Conservation (phyloP, 2,888 invertebrate genomes). For the Acanthosepion pharaonis region DNA sequence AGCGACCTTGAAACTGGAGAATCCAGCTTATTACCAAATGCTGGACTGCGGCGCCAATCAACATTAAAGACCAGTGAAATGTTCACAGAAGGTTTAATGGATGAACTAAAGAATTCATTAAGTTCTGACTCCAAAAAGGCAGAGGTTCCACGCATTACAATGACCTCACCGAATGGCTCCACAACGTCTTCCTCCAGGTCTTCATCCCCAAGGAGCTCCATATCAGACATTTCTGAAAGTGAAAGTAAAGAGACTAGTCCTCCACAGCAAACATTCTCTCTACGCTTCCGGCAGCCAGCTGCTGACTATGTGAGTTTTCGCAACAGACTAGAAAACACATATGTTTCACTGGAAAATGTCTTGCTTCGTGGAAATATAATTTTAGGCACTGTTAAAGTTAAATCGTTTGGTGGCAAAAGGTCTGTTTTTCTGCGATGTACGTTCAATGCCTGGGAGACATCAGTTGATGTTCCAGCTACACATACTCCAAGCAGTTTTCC, state of each 20-base stretch:
- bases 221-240: neutral
- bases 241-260: neutral
- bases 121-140: neutral
- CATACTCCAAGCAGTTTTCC: slow-evolving; percentile 73
- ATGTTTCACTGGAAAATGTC: slow-evolving; percentile 92
- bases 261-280: neutral
- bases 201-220: neutral
- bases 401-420: slow-evolving; percentile 90
- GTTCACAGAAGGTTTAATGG: neutral
- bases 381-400: slow-evolving; percentile 91
- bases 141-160: slow-evolving; percentile 8
- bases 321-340: slow-evolving; percentile 84
- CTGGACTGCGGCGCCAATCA: neutral
- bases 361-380: slow-evolving; percentile 88
- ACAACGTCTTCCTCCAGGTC: neutral
- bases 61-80: slow-evolving; percentile 23
- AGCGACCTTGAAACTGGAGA: neutral
- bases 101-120: neutral
- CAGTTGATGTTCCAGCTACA: slow-evolving; percentile 85
- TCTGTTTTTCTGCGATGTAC: slow-evolving; percentile 88
- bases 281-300: slow-evolving; percentile 91
- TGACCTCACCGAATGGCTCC: slow-evolving; percentile 25
- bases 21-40: neutral
- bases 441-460: slow-evolving; percentile 87
- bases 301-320: slow-evolving; percentile 92